phyloP scores from a whole-genome alignment of 35 echinoderm and acorn worm species.

The Strongylocentrotus purpuratus region DNA sequence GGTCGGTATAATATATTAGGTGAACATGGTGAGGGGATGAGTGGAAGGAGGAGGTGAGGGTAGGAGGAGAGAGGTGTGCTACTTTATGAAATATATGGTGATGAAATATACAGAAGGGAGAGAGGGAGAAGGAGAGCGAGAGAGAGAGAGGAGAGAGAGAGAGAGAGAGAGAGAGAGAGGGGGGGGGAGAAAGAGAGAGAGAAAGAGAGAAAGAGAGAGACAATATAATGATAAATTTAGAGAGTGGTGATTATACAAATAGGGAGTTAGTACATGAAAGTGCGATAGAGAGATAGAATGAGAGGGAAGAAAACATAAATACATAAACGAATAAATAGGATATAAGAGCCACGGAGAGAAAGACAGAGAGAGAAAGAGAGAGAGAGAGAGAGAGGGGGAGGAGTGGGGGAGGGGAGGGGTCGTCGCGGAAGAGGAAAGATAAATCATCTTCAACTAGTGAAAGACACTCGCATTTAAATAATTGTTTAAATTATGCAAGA shows the following conservation, averaged over 20 bases:
- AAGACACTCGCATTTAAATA: too few relatives aligned
- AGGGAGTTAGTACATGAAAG: not conserved
- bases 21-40: not conserved
- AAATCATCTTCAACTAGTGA: too few relatives aligned
- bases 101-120: not conserved
- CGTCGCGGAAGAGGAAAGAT: too few relatives aligned
- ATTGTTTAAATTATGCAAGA: too few relatives aligned
- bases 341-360: too few relatives aligned
- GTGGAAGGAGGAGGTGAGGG: not conserved
- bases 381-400: not conserved
- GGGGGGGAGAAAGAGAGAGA: not conserved
- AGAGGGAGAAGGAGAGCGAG: not conserved
- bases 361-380: constrained; percentile 24
- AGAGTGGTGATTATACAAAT: not conserved
- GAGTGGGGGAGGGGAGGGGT: not conserved
- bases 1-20: too few relatives aligned
- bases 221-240: not conserved
- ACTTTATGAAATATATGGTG: too few relatives aligned
- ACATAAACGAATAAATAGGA: too few relatives aligned
- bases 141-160: not conserved
- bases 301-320: not conserved
- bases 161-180: not conserved
- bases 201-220: not conserved
- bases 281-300: not conserved
- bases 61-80: not conserved